Base-by-base conservation (phyloP, 30 jellyfish, hydroid and myxozoan species). In the Nemopilema nomurai region DNA sequence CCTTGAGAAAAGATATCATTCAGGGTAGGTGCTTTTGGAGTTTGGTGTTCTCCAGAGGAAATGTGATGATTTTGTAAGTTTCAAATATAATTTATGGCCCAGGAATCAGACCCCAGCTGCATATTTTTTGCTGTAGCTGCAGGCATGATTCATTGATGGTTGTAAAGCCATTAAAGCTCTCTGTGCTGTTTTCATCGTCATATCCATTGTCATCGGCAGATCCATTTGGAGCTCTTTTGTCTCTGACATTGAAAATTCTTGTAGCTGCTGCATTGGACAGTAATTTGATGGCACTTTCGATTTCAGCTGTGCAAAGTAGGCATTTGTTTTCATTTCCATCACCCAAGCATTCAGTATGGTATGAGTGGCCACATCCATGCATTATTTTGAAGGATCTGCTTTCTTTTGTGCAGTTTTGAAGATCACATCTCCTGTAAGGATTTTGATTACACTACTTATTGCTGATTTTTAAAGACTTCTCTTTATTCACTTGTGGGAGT, bases 391-490 rank as follows among this genome's bases (percentile, higher is more conserved):
- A 20, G 32, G 18, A 21, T 29, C 32, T 26, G 50, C 32, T 24
- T 16, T 26, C 77, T 49, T 49, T 29, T 6, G 18, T 21, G 49
- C 82, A 71, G 26, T 8, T 49, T 19, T 33, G 49, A 28, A 74
- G 72, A 74, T 74, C 84, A 51, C 84, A 74, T 74, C 67, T 74
- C 67, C 84, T 74, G 71, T 18, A 74, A 74, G 25, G 65, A 74
- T 26, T 24, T 21, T 19, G 72, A n/a, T 63, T 24, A n/a, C 26
- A 19, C 72, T 63, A 63, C 29, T 63, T 3, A 19, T 63, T 63
- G 72, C 57, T 41, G 57, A 41, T 41, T 41, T 41, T 41, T 3
- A 41, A 41, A 41, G 57, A 41, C 57, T 41, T 41, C 57, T 41
- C 57, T 41, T 41, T 41, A 41, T 41, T 41, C 57, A 41, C 57